Evolutionary conservation across 1,140 invertebrate genomes (phyloP), one percentile per base, ranked within the genome.

Genomic region (Coptotermes formosanus): DNA sequence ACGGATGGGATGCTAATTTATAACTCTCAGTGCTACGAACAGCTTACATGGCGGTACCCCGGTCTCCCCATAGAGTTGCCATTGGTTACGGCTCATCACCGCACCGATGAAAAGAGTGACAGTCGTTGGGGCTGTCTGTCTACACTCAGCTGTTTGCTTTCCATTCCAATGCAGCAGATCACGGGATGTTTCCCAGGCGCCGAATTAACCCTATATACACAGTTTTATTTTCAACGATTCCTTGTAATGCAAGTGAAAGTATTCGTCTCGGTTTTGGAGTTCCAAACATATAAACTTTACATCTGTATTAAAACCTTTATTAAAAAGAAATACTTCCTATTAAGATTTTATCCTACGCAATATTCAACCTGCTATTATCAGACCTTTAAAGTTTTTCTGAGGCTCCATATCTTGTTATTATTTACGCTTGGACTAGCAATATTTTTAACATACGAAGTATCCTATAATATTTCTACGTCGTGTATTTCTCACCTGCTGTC

Each of bases 11-110:
- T 75, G 25, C 64, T 75, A 75, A 75, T 75, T 75, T 30, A 75
- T 75, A 75, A 30, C 64, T 9, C n/a, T 30, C 25, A 75, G 64
- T 30, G 9, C n/a, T 25, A 30, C 64, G 14, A 30, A 75, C 16
- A 75, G 9, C 64, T 8, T 14, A 90, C 88, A 90, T 91, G 91
- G 90, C 90, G 91, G 90, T 91, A 90, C 90, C 88, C 89, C 88
- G 89, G 90, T 89, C 89, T 88, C 89, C 89, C 90, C 90, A 91
- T 91, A 91, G 90, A 91, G 88, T 87, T 87, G 88, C 89, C 88
- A 90, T 91, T 89, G 90, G 91, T 90, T 89, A 90, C 89, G 90
- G 89, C 90, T 91, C 90, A 90, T 91, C 90, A 91, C 64, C n/a
- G 64, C 64, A 6, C 64, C 64, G 64, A 30, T 75, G 64, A 75